Conservation (phyloP, 2,797 vertebrate genomes). For the Poeciliopsis presidionis region DNA sequence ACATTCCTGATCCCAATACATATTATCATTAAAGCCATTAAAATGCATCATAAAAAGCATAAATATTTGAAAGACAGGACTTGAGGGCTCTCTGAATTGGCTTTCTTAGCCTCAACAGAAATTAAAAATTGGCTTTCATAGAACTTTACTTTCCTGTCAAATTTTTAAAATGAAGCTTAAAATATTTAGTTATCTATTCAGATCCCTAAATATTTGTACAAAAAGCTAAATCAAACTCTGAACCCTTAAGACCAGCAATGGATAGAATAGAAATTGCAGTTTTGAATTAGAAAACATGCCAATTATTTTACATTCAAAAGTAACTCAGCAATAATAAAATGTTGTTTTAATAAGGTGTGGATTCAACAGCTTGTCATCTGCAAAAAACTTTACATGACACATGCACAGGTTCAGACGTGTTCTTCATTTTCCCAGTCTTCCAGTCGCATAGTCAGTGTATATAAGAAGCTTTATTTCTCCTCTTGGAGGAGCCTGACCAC, state of each 20-base stretch:
- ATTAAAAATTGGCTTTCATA: neutral
- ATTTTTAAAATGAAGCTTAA: neutral
- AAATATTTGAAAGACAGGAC: neutral
- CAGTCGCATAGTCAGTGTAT: conserved; percentile 21
- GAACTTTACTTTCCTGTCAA: neutral
- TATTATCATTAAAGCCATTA: neutral
- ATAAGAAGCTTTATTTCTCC: conserved; percentile 56
- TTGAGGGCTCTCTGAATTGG: neutral
- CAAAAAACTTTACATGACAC: conserved; percentile 22
- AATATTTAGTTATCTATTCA: neutral
- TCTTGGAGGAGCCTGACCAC: conserved; percentile 69
- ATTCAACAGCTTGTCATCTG: neutral
- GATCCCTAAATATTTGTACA: neutral
- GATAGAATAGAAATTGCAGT: neutral
- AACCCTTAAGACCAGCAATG: neutral
- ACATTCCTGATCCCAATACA: neutral
- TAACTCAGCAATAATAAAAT: neutral
- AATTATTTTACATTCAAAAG: neutral
- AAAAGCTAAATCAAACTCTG: neutral
- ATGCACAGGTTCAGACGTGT: conserved; percentile 27
- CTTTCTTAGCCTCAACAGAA: neutral
- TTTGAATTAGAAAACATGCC: neutral
- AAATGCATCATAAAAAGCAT: neutral
- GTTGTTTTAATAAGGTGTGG: neutral
- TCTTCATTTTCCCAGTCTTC: neutral